Percentiles rank a stretch among this genome's conserved stretches.
Conservation (phyloP, 2,797 vertebrate genomes). For the Sebastes cheni region DNA sequence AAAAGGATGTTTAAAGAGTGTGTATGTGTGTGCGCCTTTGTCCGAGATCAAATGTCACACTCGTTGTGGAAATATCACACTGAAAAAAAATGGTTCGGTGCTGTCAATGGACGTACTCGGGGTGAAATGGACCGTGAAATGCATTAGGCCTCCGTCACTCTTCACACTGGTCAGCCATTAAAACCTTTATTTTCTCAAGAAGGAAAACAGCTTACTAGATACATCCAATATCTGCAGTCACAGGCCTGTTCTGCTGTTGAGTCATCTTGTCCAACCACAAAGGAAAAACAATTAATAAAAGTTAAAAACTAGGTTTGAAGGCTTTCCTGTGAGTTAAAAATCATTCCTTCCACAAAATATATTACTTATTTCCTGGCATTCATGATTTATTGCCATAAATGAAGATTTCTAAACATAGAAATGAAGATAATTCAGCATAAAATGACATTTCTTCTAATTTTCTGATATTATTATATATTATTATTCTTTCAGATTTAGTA, state of each 20-base stretch:
- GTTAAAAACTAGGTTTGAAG: background rate
- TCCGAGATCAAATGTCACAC: conserved; percentile 56
- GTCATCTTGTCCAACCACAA: conserved; percentile 22
- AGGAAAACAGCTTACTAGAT: conserved; percentile 48
- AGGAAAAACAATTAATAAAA: background rate
- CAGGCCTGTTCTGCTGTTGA: background rate
- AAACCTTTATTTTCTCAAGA: conserved; percentile 59
- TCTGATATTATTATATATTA: background rate
- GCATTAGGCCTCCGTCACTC: conserved; percentile 58
- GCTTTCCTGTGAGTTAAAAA: background rate
- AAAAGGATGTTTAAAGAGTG: conserved; percentile 19
- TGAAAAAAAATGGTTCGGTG: conserved; percentile 54
- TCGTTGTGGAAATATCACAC: conserved; percentile 58
- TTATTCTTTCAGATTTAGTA: background rate
- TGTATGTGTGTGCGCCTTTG: background rate
- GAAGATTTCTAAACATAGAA: background rate
- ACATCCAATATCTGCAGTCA: conserved; percentile 37
- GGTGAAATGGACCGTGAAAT: conserved; percentile 65
- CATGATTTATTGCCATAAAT: background rate
- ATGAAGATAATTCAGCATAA: background rate
- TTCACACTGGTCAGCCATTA: conserved; percentile 59
- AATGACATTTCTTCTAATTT: background rate
- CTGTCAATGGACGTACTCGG: conserved; percentile 59
- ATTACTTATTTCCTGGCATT: background rate
- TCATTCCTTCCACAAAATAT: background rate